A percentile compares a stretch with the other conserved stretches of the same genome.
Evolutionary conservation across 1,140 invertebrate genomes (phyloP).

Genomic region (Dreissena polymorpha): DNA sequence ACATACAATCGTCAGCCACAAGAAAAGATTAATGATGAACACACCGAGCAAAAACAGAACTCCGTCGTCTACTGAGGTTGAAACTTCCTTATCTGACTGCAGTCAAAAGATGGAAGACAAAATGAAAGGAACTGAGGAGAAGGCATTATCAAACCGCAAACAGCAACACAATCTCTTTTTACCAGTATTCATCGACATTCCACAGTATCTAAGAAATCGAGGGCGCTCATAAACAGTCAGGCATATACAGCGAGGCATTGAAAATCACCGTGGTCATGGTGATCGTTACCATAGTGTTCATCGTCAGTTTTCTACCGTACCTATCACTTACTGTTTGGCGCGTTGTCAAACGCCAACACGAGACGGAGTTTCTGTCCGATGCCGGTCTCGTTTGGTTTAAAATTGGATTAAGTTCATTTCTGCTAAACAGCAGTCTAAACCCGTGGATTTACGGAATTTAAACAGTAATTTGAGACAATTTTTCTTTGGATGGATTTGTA

Average conservation of each 20-base stretch:
- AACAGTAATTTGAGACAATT: conserved; percentile 50
- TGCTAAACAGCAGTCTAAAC: conserved; percentile 50
- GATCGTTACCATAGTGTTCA: conserved; percentile 38
- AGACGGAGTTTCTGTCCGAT: conserved; percentile 32
- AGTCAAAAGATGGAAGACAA: too few relatives aligned
- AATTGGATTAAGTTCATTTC: conserved; percentile 48
- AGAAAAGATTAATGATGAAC: not conserved
- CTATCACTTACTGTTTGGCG: conserved; percentile 43
- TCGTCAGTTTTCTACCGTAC: conserved; percentile 57
- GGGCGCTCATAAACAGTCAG: not conserved
- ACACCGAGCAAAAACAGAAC: not conserved
- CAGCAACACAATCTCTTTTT: not conserved
- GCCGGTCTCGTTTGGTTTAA: conserved; percentile 39
- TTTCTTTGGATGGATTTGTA: conserved; percentile 4
- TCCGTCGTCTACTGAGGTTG: not conserved
- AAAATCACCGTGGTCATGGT: conserved; percentile 52
- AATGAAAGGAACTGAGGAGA: too few relatives aligned
- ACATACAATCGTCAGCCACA: conserved; percentile 17
- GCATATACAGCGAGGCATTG: conserved; percentile 26
- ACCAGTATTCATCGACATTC: not conserved
- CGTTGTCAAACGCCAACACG: conserved; percentile 30
- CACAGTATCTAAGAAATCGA: not conserved
- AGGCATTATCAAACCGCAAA: too few relatives aligned
- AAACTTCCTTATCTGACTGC: conserved; percentile 6
- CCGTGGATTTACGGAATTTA: conserved; percentile 57